Evolutionary conservation across 2,113 vertebrate species (phyloP), one percentile per base, ranked within the genome.

Genomic region (Lethenteron camtschaticum): DNA sequence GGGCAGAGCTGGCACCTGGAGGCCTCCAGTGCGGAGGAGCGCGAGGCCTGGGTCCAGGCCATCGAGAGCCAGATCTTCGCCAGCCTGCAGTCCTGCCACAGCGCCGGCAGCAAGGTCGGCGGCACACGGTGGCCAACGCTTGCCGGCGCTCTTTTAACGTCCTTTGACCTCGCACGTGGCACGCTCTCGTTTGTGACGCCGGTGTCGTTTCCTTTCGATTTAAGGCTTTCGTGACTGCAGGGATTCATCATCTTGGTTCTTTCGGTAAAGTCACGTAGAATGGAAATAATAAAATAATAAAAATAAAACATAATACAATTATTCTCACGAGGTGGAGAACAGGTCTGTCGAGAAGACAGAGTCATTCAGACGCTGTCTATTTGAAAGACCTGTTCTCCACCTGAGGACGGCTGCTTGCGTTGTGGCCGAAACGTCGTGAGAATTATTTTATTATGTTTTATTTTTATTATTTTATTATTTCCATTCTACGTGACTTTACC

Each of bases 1-100:
- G 1, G 92, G 91, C 91, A 96, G 82, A 91, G 83, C 3, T 97
- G 92, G 92, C 89, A 95, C 77, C 96, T 97, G 1, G 92, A 96
- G 78, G 89, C 92, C 0, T 74, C 79, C 75, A 91, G 83, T 76
- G 85, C 86, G 58, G 92, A 97, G 77, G 92, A 95, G 14, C 79
- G 92, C 3, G 92, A 97, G 56, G 80, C 86, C 10, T 97, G 92
- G 92, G 90, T 96, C 60, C 79, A 85, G 24, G 92, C 90, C 18
- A 95, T 97, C 2, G 87, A 97, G 77, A 94, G 87, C 75, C 92
- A 97, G 81, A 97, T 95, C 78, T 81, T 96, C 71, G 92, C 92
- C 60, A 91, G 91, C 75, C 82, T 96, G 72, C 91, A 96, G 74
- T 85, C 88, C 77, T 97, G 91, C 18, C 90, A 91, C 77, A 97